Conservation (phyloP, 2,797 vertebrate genomes). For the Sitta carolinensis region DNA sequence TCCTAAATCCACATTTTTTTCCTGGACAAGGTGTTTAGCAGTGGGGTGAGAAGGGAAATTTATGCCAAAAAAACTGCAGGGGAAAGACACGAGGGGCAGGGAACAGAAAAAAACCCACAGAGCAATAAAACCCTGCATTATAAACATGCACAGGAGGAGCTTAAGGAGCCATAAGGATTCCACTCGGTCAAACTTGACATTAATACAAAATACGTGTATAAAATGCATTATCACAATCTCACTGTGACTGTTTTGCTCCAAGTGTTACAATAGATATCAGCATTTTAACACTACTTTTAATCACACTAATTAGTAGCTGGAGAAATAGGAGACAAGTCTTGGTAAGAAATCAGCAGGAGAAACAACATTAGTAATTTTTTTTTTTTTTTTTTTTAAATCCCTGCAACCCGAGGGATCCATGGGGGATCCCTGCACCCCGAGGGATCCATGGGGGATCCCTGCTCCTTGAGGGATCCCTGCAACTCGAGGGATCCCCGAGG, state of each 20-base stretch:
- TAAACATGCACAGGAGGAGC: not conserved
- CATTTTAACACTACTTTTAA: not conserved
- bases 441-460: too few relatives aligned
- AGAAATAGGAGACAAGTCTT: not conserved
- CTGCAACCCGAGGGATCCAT: too few relatives aligned
- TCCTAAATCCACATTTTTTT: not conserved
- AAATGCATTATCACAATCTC: not conserved
- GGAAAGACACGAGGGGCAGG: not conserved
- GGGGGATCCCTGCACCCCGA: too few relatives aligned
- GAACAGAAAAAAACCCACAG: not conserved
- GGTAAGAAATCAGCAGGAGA: not conserved
- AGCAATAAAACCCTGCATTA: not conserved
- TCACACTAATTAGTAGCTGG: fast-evolving
- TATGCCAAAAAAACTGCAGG: too few relatives aligned
- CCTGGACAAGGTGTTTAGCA: not conserved
- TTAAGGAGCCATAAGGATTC: not conserved
- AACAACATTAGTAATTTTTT: fast-evolving
- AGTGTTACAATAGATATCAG: fast-evolving
- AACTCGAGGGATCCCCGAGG: too few relatives aligned
- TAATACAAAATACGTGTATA: fast-evolving
- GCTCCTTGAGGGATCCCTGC: too few relatives aligned
- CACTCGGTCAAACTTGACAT: not conserved
- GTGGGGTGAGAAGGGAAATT: not conserved
- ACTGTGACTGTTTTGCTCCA: fast-evolving
- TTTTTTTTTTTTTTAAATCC: too few relatives aligned